Base-by-base conservation (phyloP, 2,113 vertebrate genomes). In the Corydoras sp. region DNA sequence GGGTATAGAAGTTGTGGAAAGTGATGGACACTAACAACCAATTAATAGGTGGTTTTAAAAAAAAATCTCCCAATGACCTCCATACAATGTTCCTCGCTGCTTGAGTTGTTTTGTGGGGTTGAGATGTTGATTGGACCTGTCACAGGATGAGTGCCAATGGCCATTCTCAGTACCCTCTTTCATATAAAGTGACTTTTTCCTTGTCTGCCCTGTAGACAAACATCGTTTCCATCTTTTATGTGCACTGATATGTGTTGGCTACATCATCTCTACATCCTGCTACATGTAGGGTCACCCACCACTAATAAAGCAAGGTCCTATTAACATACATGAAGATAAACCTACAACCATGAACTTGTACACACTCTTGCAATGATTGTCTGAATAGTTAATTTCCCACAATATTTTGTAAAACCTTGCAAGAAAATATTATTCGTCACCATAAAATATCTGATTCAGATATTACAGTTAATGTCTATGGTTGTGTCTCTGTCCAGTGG, bases 181-280 rank as follows among this genome's bases (percentile, higher is more conserved):
- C 76, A 80, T 81, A 49, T 59, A 62, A 63, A 67, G 70, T 32
- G 77, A 81, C 73, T 65, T 70, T 61, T 76, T 77, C 30, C 58
- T 80, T 18, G 9, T 54, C 51, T 32, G 59, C 49, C 71, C 61
- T 72, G 66, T 30, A 18, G 30, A 77, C 75, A 70, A 78, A 76
- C 65, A 72, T 76, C 65, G 60, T 71, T 65, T 74, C 74, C 68
- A 76, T 80, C 68, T 79, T 55, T 79, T 65, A 71, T 69, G 61
- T 73, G 71, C 13, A 30, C 58, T 82, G 81, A 80, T 78, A 72
- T 79, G 66, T 68, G 72, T 74, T 81, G 81, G 77, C 77, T 71
- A 48, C 51, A 49, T 75, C 50, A 29, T 75, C 14, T 10, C 53
- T 77, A 53, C 58, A 14, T 68, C 30, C 48, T 68, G 43, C 58